phyloP scores from a whole-genome alignment of 2,888 invertebrate genomes.

The Eledona agricola region DNA sequence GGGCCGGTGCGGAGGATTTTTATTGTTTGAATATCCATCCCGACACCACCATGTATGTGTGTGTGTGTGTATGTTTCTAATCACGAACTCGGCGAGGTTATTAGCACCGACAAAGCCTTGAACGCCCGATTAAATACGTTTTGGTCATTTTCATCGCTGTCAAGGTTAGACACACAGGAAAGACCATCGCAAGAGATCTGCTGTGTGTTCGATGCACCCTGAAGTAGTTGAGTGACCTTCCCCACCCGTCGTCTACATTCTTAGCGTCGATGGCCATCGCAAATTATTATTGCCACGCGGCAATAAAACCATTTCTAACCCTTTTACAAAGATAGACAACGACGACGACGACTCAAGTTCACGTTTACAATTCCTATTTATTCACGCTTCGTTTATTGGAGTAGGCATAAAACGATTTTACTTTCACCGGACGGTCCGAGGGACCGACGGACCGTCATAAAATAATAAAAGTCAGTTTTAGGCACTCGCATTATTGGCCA shows the following conservation, averaged over 20 bases:
- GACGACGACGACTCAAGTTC: background rate
- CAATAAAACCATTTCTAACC: slow-evolving; percentile 21
- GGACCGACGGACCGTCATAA: slow-evolving; percentile 8
- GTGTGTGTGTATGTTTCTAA: slow-evolving; percentile 1
- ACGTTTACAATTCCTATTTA: background rate
- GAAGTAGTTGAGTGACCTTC: slow-evolving; percentile 43
- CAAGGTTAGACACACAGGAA: slow-evolving; percentile 38
- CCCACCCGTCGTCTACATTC: slow-evolving; percentile 33
- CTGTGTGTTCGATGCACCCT: slow-evolving; percentile 41
- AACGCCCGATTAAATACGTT: slow-evolving; percentile 41
- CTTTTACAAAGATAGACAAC: too few species aligned
- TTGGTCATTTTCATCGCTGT: slow-evolving; percentile 39
- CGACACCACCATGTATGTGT: slow-evolving; percentile 1
- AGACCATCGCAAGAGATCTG: slow-evolving; percentile 25
- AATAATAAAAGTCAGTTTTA: slow-evolving; percentile 8
- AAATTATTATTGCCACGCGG: slow-evolving; percentile 17
- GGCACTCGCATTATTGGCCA: slow-evolving; percentile 7
- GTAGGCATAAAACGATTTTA: slow-evolving; percentile 6
- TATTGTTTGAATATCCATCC: background rate
- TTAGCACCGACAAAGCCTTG: slow-evolving; percentile 42
- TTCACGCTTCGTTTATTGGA: slow-evolving; percentile 7
- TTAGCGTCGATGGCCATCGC: slow-evolving; percentile 25
- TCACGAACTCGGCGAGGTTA: slow-evolving; percentile 31
- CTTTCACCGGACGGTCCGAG: slow-evolving; percentile 2
- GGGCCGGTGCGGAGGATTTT: slow-evolving; percentile 1